Base-by-base conservation (phyloP, 2,113 vertebrate species). In the Alouatta palliata region DNA sequence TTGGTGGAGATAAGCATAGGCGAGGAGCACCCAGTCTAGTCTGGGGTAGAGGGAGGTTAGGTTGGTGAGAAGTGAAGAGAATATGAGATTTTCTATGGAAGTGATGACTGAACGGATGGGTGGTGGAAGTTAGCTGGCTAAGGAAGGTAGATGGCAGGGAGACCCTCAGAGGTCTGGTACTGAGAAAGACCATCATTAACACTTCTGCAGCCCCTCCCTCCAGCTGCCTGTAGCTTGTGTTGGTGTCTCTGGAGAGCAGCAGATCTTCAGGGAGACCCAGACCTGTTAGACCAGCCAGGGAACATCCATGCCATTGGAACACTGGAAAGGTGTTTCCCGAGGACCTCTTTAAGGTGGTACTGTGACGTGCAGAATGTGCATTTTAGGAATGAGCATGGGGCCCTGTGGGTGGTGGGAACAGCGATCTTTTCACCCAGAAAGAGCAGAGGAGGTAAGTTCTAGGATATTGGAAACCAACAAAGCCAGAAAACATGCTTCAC, bases 341-440 rank as follows among this genome's bases (percentile, higher is more conserved):
- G 1, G 3, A 52, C 52, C 16, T 17, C 16, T 52, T 52, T 52
- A 19, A 52, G 52, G 52, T 52, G 52, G 16, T 52, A 52, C 52
- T 52, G 52, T 52, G 52, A 52, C 52, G 6, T 52, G 43, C 12
- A 35, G 32, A 71, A 49, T 2, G 45, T 25, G 2, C n/a, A 8
- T 2, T 43, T 76, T 13, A 49, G 6, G 17, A 37, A 43, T 76
- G 30, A 35, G 52, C 64, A 37, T 6, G 7, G 49, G 61, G 23
- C 27, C 49, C 2, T 37, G 16, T 14, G 17, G 14, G 4, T 25
- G 17, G 77, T 61, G 27, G 35, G 32, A 64, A 20, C 27, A 37
- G 64, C 17, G 23, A 1, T 2, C 1, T 0, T 23, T 64, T n/a
- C 13, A 47, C 10, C 0, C 7, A 1, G 79, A 66, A 66, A 54